Base-by-base conservation (phyloP, 2,888 invertebrate genomes). In the Pseudococcus jackbeardsleyi region DNA sequence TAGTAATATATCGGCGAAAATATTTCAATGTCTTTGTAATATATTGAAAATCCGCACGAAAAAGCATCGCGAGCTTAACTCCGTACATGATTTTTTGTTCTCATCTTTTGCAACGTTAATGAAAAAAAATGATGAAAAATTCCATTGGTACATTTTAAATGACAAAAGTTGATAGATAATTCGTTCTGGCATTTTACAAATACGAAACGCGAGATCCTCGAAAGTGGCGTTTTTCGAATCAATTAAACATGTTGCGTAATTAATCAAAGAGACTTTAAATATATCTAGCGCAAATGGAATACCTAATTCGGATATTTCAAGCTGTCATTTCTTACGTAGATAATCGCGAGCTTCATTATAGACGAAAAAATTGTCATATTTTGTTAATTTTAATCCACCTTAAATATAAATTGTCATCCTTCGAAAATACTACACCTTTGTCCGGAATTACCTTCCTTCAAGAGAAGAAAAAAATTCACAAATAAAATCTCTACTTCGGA, bases 61-160 rank as follows among this genome's bases (percentile, higher is more conserved):
- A 72, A 39, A 12, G 12, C 72, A 72, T 26, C 9, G 26, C 17
- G 72, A n/a, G 39, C 72, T n/a, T 33, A 15, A 19, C 15, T 33
- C 26, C 22, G 26, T 72, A 72, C 22, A 22, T 68, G 5, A 5
- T 50, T 50, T 15, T 50, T 50, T 50, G 17, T n/a, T 79, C n/a
- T 42, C 33, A n/a, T 33, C 6, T 42, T 33, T n/a, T 33, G 17
- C 17, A 33, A 7, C 33, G 9, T 33, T 79, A n/a, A 17, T 8
- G 26, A 72, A 72, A 79, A 79, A 79, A 42, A 42, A 42, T 79
- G 7, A 42, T 39, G 72, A 39, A 19, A 72, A 33, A 72, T 79
- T 79, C 33, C 42, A 72, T 79, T 19, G 33, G 7, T 59, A 59
- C 59, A 19, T 59, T 5, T 59, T 59, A 59, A 59, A 59, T 59